Evolutionary conservation across 2,888 invertebrate species (phyloP).

Genomic region (Dynastes tityus): DNA sequence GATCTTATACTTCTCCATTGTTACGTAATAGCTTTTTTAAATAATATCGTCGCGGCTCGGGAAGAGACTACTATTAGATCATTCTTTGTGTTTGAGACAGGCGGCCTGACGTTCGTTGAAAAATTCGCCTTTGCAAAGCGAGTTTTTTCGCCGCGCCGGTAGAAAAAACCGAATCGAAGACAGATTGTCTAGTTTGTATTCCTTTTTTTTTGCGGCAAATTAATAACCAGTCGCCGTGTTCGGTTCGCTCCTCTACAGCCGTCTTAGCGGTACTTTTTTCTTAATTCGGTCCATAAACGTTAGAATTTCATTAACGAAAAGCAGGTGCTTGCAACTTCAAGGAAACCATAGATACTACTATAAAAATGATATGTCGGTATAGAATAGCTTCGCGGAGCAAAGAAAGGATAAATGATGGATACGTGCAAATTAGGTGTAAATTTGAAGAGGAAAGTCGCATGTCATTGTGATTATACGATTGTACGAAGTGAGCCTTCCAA

Average conservation of each 20-base stretch:
- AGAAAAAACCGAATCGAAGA: slow-evolving; percentile 40
- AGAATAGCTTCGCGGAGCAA: no score
- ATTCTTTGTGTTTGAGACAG: slow-evolving; percentile 16
- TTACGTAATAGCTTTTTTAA: slow-evolving; percentile 25
- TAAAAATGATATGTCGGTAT: not conserved
- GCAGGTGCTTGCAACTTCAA: slow-evolving; percentile 22
- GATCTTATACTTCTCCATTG: slow-evolving; percentile 5
- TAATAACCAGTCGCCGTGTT: slow-evolving; percentile 22
- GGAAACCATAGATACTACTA: not conserved
- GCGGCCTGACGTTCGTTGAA: slow-evolving; percentile 27
- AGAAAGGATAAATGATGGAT: no score
- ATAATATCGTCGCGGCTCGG: not conserved
- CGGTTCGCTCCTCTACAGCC: slow-evolving; percentile 22
- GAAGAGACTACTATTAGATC: slow-evolving; percentile 32
- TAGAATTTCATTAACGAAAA: slow-evolving; percentile 44
- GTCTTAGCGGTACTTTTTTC: slow-evolving; percentile 42
- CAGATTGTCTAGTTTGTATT: slow-evolving; percentile 44
- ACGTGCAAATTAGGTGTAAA: no score
- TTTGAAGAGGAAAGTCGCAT: no score
- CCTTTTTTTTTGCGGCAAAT: slow-evolving; percentile 8
- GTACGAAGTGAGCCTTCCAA: no score
- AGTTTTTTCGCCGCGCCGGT: slow-evolving; percentile 24
- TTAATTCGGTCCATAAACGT: slow-evolving; percentile 30
- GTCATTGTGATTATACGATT: no score
- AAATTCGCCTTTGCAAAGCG: slow-evolving; percentile 41